Evolutionary conservation across 2,888 invertebrate species (phyloP), one percentile per base, ranked within the genome.

Genomic region (Netelia inedita): DNA sequence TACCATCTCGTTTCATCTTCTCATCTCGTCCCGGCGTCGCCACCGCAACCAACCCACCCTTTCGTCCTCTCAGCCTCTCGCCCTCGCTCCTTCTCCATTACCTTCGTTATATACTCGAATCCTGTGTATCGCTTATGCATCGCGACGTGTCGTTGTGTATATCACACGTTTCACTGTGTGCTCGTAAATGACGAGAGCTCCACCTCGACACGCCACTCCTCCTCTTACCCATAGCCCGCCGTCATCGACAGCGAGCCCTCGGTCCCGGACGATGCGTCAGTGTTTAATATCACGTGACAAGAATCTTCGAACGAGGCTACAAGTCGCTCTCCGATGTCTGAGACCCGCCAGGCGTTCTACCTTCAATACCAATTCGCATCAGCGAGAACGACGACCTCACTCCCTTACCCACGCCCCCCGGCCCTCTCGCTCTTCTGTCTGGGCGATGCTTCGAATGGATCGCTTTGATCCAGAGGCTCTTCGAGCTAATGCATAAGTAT

Each of bases 251-350:
- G 82, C 79, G 53, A 71, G 71, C 65, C 53, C 75, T 72, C 72
- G 9, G 71, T 71, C 53, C 46, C 68, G 43, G 19, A 72, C 69
- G 68, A 75, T 74, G 66, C 80, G 71, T 72, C 71, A 71, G 65
- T 75, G 75, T 85, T 85, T 79, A 85, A 85, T 85, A 79, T 85
- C 74, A 85, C 82, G 82, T 82, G 85, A 85, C 85, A 82, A 75
- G 82, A 85, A 85, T 85, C 82, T 82, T 66, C 59, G 72, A 85
- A 1, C 35, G 75, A 41, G 72, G 72, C 57, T 65, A 55, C 63
- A 81, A 57, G 78, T 69, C 66, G 75, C 59, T 57, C 35, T 35
- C 71, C 71, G 66, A 71, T 43, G 65, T 55, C 63, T 68, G 53
- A 21, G 65, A 78, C 71, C 57, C 79, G 57, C 75, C 65, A 69